Percentiles rank a stretch among this genome's conserved stretches.
Conservation (phyloP, 2,888 invertebrate genomes). For the Drosophila flavopinicola region DNA sequence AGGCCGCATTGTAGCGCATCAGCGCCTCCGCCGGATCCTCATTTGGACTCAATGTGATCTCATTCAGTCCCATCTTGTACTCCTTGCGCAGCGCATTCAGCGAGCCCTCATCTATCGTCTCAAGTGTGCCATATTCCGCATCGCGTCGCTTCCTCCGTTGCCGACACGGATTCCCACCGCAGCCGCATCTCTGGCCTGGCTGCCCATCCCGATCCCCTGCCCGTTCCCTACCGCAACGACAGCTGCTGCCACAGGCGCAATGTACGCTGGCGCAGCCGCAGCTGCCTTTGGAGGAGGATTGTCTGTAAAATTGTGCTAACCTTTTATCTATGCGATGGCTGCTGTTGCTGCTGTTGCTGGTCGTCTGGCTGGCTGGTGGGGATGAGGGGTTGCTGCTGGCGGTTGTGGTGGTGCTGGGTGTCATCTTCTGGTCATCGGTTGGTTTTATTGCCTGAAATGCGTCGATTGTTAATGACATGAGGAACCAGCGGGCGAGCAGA, state of each 20-base stretch:
- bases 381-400: too few species aligned
- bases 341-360: constrained; percentile 20
- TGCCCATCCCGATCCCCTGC: neutral
- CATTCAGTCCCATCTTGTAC: constrained; percentile 78
- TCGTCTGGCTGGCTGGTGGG: constrained; percentile 14
- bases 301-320: constrained; percentile 62
- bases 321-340: constrained; percentile 64
- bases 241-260: constrained; percentile 37
- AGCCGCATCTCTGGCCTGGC: constrained; percentile 24
- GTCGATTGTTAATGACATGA: constrained; percentile 84
- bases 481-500: constrained; percentile 53
- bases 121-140: constrained; percentile 73
- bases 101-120: constrained; percentile 79
- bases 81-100: constrained; percentile 75
- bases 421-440: constrained; percentile 23
- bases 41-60: constrained; percentile 81
- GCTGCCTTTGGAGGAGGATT: constrained; percentile 6
- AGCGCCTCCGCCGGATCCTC: constrained; percentile 82
- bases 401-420: constrained; percentile 17
- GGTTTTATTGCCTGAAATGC: constrained; percentile 82
- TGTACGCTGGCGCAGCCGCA: constrained; percentile 18
- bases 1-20: constrained; percentile 81
- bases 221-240: constrained; percentile 24
- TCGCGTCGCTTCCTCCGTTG: constrained; percentile 41
- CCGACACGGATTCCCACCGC: too few species aligned